Percentiles rank a stretch among this genome's conserved stretches.
Evolutionary conservation across 2,797 vertebrate species (phyloP).

Genomic region (Myotis pilosus): DNA sequence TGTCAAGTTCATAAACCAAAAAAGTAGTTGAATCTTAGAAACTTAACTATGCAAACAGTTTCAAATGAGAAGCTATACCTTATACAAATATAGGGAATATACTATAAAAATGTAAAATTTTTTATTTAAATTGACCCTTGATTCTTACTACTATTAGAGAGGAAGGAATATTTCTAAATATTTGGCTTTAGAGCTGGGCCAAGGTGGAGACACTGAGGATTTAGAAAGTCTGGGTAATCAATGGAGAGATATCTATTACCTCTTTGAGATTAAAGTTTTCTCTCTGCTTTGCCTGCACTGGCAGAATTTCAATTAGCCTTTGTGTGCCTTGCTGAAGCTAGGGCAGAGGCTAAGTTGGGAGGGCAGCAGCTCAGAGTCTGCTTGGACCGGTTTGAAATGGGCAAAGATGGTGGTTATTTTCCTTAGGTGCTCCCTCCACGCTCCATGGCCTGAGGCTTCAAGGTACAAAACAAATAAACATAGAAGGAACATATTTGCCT

Average conservation of each 20-base stretch:
- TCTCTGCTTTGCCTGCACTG: neutral
- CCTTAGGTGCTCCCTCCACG: neutral
- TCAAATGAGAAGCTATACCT: neutral
- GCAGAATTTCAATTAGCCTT: neutral
- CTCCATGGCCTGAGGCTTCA: neutral
- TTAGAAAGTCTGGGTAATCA: neutral
- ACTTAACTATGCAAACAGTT: neutral
- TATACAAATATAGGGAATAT: neutral
- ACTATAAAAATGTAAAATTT: neutral
- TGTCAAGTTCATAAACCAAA: conserved; percentile 12
- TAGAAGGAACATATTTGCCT: neutral
- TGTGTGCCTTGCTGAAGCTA: neutral
- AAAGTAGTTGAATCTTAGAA: neutral
- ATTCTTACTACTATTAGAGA: neutral
- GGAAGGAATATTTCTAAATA: neutral
- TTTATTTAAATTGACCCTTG: neutral
- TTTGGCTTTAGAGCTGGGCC: neutral
- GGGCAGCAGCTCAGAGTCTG: neutral
- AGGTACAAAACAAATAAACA: conserved; percentile 35
- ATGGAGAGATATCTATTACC: no score
- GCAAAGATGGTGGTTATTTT: neutral
- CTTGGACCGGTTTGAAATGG: neutral
- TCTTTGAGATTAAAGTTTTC: neutral
- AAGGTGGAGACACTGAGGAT: neutral
- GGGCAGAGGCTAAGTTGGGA: neutral